These are phyloP conservation scores for Osmerus mordax DNA, from an alignment of 2,113 vertebrate genomes.

Conservation along the genomic window DNA sequence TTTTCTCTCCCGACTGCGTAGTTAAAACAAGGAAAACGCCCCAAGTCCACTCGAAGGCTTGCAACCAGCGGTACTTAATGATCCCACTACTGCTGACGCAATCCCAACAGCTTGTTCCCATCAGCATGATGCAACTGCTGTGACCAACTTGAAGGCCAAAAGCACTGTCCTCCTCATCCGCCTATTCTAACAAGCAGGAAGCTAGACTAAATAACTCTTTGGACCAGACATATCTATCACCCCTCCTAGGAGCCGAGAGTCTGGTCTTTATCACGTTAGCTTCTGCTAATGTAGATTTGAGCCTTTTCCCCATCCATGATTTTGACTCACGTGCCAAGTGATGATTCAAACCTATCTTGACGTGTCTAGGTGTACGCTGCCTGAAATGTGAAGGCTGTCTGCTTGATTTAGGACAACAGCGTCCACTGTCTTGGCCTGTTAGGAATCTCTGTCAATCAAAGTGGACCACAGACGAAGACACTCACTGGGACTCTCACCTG, in stretches of 20 bases:
- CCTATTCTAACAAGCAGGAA: conserved; percentile 36
- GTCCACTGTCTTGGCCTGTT: conserved; percentile 48
- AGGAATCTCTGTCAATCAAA: conserved; percentile 46
- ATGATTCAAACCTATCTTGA: conserved; percentile 48
- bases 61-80: background rate
- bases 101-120: conserved; percentile 51
- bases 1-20: background rate
- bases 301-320: conserved; percentile 13
- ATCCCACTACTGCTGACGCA: background rate
- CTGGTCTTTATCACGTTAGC: conserved; percentile 32
- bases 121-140: conserved; percentile 38
- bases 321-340: conserved; percentile 33
- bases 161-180: conserved; percentile 23
- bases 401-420: conserved; percentile 56
- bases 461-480: background rate
- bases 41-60: background rate
- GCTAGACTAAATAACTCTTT: conserved; percentile 61
- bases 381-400: conserved; percentile 54
- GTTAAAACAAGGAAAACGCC: background rate
- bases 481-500: conserved; percentile 44
- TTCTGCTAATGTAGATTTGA: conserved; percentile 28
- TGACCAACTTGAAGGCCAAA: conserved; percentile 32
- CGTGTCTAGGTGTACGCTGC: conserved; percentile 45
- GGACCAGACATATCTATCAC: conserved; percentile 44
- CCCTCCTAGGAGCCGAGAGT: conserved; percentile 19